Evolutionary conservation across 2,888 invertebrate species (phyloP).

Genomic region (Mythimna loreyi): DNA sequence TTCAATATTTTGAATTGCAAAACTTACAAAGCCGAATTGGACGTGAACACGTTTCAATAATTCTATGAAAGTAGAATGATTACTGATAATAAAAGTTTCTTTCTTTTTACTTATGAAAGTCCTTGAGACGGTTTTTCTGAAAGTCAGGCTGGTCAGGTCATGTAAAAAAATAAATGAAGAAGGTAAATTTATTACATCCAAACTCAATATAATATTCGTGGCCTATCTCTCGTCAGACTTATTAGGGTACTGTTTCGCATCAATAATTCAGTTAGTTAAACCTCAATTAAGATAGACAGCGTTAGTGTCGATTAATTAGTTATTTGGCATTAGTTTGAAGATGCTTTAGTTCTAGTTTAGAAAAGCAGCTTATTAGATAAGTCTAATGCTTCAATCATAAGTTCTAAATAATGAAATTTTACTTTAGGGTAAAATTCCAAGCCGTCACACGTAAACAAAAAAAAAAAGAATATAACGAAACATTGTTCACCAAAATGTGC

Average conservation of each 20-base stretch:
- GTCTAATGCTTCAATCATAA: conserved; percentile 6
- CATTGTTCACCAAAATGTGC: conserved; percentile 8
- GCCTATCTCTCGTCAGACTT: conserved; percentile 19
- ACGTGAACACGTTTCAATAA: conserved; percentile 42
- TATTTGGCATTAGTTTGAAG: conserved; percentile 34
- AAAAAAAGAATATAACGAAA: neutral
- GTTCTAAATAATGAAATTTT: neutral
- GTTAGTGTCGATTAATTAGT: conserved; percentile 27
- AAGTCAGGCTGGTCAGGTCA: conserved; percentile 38
- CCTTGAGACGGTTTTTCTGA: conserved; percentile 40
- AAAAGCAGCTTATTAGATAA: neutral
- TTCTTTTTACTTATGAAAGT: conserved; percentile 28
- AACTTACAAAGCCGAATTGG: conserved; percentile 42
- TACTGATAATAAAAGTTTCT: conserved; percentile 31
- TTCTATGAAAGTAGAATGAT: conserved; percentile 40
- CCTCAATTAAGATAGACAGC: conserved; percentile 42
- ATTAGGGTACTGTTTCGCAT: conserved; percentile 35
- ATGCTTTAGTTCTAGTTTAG: conserved; percentile 7
- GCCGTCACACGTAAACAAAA: too few species aligned
- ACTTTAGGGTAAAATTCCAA: neutral
- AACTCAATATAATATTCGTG: conserved; percentile 39
- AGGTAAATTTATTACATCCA: conserved; percentile 23
- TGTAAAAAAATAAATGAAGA: conserved; percentile 40
- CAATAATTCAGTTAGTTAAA: conserved; percentile 50
- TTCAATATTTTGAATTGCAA: conserved; percentile 45